These are phyloP conservation scores for Euplagia quadripunctaria DNA, from an alignment of 2,888 invertebrate genomes.

Conservation along the genomic window DNA sequence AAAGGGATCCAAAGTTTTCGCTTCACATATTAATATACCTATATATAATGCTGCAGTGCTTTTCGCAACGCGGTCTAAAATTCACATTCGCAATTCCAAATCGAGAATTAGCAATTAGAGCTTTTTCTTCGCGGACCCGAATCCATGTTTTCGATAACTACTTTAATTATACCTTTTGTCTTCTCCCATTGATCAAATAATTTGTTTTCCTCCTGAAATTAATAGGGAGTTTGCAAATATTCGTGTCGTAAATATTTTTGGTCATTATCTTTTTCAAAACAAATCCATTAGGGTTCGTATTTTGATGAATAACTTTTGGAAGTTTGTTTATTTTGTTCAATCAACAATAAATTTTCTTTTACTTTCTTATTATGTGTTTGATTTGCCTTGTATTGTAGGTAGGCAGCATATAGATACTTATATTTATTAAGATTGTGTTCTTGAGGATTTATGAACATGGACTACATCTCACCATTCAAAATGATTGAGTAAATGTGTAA, in stretches of 20 bases:
- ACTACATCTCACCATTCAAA: no score
- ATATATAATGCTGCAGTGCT: neutral
- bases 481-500: no score
- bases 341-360: neutral
- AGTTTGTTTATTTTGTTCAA: neutral
- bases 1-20: no score
- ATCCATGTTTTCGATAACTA: slow-evolving; percentile 5
- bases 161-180: slow-evolving; percentile 1
- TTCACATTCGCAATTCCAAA: neutral
- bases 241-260: slow-evolving; percentile 8
- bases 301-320: slow-evolving; percentile 9
- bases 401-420: no score
- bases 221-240: slow-evolving; percentile 8
- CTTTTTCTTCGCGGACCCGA: neutral
- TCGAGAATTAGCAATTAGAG: neutral
- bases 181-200: slow-evolving; percentile 2
- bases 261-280: slow-evolving; percentile 16
- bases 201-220: slow-evolving; percentile 7
- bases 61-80: neutral
- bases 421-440: no score
- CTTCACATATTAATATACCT: no score
- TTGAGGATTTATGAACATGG: no score
- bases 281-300: neutral
- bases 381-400: no score
- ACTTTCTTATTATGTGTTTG: no score